Evolutionary conservation across 2,888 invertebrate genomes (phyloP).

Genomic region (Tachina lurida): DNA sequence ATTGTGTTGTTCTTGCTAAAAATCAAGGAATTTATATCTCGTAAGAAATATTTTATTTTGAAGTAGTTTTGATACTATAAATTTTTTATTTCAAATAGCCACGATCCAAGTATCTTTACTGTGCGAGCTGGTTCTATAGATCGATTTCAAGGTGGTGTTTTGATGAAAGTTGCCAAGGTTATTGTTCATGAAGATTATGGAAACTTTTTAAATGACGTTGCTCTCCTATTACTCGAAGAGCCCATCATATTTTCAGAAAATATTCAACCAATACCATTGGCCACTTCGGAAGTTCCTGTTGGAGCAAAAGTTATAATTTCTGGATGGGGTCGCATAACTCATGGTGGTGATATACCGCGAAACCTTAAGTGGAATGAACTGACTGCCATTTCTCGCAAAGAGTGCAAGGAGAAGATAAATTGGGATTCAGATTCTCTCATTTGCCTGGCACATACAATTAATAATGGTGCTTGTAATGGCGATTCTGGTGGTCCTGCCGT

Average conservation of each 20-base stretch:
- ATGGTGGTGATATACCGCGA: slow-evolving; percentile 75
- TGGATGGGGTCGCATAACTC: slow-evolving; percentile 77
- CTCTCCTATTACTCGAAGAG: slow-evolving; percentile 74
- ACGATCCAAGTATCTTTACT: slow-evolving; percentile 38
- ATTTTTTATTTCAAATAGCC: slow-evolving; percentile 36
- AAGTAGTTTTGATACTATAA: not conserved
- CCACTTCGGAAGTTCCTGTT: slow-evolving; percentile 73
- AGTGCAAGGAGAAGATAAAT: slow-evolving; percentile 71
- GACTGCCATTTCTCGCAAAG: slow-evolving; percentile 69
- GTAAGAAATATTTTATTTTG: slow-evolving; percentile 70
- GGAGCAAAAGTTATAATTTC: slow-evolving; percentile 75
- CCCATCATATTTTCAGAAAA: slow-evolving; percentile 75
- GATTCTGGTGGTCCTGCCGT: slow-evolving; percentile 80
- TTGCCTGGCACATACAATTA: slow-evolving; percentile 76
- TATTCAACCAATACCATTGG: slow-evolving; percentile 76
- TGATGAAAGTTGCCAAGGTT: slow-evolving; percentile 74
- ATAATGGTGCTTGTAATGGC: slow-evolving; percentile 78
- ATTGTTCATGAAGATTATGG: slow-evolving; percentile 76
- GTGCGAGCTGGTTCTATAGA: slow-evolving; percentile 73
- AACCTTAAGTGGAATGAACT: slow-evolving; percentile 77
- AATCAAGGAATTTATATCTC: slow-evolving; percentile 66
- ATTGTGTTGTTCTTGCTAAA: slow-evolving; percentile 76
- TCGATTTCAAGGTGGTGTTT: slow-evolving; percentile 77
- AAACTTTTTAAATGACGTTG: slow-evolving; percentile 77
- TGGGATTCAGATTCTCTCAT: slow-evolving; percentile 73